Evolutionary conservation across 2,888 invertebrate species (phyloP).

Genomic region (Tenthredo distinguenda): DNA sequence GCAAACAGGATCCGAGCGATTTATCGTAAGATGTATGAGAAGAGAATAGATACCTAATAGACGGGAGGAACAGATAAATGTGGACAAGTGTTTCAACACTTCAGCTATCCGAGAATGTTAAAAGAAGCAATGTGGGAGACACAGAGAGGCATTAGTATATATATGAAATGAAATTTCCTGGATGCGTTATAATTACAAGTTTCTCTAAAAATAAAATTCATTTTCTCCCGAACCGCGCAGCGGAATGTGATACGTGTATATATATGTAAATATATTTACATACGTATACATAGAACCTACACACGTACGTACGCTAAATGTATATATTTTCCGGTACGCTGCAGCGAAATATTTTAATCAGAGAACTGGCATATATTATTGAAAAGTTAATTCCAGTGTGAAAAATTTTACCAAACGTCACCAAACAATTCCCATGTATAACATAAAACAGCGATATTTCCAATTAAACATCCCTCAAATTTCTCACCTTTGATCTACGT

Average conservation of each 20-base stretch:
- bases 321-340: background rate
- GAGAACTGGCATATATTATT: constrained; percentile 23
- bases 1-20: background rate
- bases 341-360: constrained; percentile 14
- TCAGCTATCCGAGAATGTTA: background rate
- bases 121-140: background rate
- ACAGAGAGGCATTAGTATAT: background rate
- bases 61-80: background rate
- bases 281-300: background rate
- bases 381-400: constrained; percentile 22
- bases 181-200: constrained; percentile 34
- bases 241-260: background rate
- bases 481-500: constrained; percentile 48
- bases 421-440: constrained; percentile 27
- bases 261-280: background rate
- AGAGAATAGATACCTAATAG: background rate
- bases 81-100: background rate
- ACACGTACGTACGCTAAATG: background rate
- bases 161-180: constrained; percentile 24
- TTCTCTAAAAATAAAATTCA: constrained; percentile 23
- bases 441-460: constrained; percentile 22
- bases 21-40: background rate
- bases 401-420: constrained; percentile 25
- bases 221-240: background rate
- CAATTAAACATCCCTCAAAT: constrained; percentile 50